A percentile compares a stretch with the other conserved stretches of the same genome.
These are phyloP conservation scores for Pseudocheirus occidentalis DNA, from an alignment of 2,797 vertebrate genomes.

Conservation along the genomic window DNA sequence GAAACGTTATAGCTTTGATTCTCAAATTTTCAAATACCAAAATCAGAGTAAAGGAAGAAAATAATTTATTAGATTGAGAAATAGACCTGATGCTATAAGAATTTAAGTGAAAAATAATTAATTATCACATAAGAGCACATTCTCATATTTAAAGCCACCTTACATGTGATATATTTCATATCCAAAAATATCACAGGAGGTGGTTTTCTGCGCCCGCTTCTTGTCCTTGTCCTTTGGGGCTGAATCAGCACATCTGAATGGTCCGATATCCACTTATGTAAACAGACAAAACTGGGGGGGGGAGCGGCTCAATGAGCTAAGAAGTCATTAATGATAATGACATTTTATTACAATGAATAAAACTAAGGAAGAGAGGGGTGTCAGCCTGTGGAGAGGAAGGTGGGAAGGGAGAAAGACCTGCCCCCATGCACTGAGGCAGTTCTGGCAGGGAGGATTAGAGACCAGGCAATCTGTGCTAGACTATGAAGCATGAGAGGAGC, in stretches of 20 bases:
- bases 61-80: conserved; percentile 41
- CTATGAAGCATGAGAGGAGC: background rate
- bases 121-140: background rate
- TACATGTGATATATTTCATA: conserved; percentile 43
- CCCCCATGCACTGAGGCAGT: background rate
- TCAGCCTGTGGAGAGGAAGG: background rate
- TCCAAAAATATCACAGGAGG: conserved; percentile 49
- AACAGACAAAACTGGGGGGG: background rate
- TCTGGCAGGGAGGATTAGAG: background rate
- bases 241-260: background rate
- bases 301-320: background rate
- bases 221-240: conserved; percentile 19
- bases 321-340: conserved; percentile 41
- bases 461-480: background rate
- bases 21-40: conserved; percentile 39
- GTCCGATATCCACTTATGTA: background rate
- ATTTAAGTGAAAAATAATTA: conserved; percentile 33
- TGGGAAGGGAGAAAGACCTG: background rate
- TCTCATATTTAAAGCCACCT: conserved; percentile 35
- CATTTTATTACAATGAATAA: conserved; percentile 43
- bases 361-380: conserved; percentile 48
- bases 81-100: conserved; percentile 13
- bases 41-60: conserved; percentile 28
- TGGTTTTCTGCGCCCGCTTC: conserved; percentile 25
- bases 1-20: conserved; percentile 40